Base-by-base conservation (phyloP, 2,113 vertebrate species). In the Ailurus styani region DNA sequence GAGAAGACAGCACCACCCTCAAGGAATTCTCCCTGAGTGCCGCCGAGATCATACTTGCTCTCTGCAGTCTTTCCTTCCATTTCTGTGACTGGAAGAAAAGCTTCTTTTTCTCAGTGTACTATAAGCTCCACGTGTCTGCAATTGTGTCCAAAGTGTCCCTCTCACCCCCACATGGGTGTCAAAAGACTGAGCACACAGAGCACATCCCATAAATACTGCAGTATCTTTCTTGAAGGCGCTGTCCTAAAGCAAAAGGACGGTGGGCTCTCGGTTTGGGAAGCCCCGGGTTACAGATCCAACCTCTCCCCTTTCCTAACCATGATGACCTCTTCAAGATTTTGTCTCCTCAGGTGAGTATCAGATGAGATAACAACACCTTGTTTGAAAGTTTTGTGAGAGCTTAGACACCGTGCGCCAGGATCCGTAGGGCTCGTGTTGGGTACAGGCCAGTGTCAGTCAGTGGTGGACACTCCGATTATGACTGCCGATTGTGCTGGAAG, bases 401-500 rank as follows among this genome's bases (percentile, higher is more conserved):
- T 20, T 47, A 50, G 84, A 42, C 14, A 6, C 2, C 31, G 20
- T 3, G 37, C 37, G 1, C 23, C 14, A 57, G 50, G 85, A 55
- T 37, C 11, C 0, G 0, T 18, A 34, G 75, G 42, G 9, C 12
- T 9, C 6, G 9, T 52, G 70, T 20, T 57, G 54, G 31, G 60
- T 1, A 5, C 7, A 27, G 10, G 21, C n/a, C 7, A 0, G 4
- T 21, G 21, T 14, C 14, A n/a, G 4, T 27, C 17, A 5, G 9
- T n/a, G 40, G 62, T 37, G 29, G 42, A 7, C 1, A 0, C 40
- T 40, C 40, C 5, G 0, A 52, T 34, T 14, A 20, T 34, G 34
- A 6, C 29, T 5, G 4, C 8, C 34, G 5, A 9, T 14, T 23
- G 2, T 52, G 4, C 9, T 83, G 86, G 52, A 42, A 89, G 57